These are phyloP conservation scores for Trachelus iudaicus DNA, from an alignment of 2,888 invertebrate genomes.

Conservation along the genomic window DNA sequence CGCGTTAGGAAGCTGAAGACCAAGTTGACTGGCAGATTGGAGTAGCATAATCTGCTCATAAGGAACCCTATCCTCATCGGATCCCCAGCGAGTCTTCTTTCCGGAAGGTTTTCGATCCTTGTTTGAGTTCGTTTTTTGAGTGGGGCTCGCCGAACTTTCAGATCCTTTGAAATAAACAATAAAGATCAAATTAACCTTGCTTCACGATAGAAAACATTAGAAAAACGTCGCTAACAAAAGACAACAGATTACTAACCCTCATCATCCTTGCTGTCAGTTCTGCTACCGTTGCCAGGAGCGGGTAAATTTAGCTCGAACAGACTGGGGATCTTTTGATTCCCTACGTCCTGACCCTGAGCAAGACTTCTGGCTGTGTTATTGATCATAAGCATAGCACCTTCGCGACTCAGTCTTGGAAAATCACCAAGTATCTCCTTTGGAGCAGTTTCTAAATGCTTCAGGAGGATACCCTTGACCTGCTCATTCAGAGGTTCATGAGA, in stretches of 20 bases:
- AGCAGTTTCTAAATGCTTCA: slow-evolving; percentile 87
- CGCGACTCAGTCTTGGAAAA: slow-evolving; percentile 84
- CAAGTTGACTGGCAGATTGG: slow-evolving; percentile 59
- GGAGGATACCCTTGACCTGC: slow-evolving; percentile 68
- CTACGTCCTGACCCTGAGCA: slow-evolving; percentile 49
- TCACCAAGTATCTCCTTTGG: slow-evolving; percentile 93
- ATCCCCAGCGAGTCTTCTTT: slow-evolving; percentile 63
- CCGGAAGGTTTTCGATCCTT: slow-evolving; percentile 59
- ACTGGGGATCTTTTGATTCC: slow-evolving; percentile 62
- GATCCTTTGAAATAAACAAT: not conserved
- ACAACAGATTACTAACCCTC: slow-evolving; percentile 40
- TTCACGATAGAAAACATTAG: not conserved
- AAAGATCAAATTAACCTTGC: not conserved
- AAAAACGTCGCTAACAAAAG: not conserved
- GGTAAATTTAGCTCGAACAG: slow-evolving; percentile 63
- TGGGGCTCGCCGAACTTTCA: not conserved
- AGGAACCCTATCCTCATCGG: slow-evolving; percentile 61
- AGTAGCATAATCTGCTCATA: slow-evolving; percentile 60
- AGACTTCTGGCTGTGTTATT: slow-evolving; percentile 57
- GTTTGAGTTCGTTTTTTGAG: not conserved
- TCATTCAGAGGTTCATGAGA: slow-evolving; percentile 92
- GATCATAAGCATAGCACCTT: slow-evolving; percentile 75
- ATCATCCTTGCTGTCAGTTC: slow-evolving; percentile 43
- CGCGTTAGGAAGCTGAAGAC: slow-evolving; percentile 53
- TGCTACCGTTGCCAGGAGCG: slow-evolving; percentile 38